Percentiles rank a stretch among this genome's conserved stretches.
Evolutionary conservation across 2,113 vertebrate genomes (phyloP).

Genomic region (Osmerus eperlanus): DNA sequence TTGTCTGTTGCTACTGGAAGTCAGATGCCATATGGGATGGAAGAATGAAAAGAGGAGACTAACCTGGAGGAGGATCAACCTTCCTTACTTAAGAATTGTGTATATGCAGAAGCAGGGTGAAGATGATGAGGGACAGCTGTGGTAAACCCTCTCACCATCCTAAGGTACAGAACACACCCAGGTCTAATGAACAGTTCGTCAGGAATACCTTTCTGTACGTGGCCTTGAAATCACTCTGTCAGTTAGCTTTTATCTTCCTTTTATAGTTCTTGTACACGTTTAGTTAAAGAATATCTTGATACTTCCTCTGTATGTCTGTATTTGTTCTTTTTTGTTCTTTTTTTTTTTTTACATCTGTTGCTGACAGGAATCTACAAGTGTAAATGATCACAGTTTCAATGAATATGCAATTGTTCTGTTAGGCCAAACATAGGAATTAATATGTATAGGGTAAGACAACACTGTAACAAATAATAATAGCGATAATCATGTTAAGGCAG

Average conservation of each 20-base stretch:
- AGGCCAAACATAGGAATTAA: constrained; percentile 55
- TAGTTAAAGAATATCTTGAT: constrained; percentile 34
- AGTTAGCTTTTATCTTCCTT: constrained; percentile 26
- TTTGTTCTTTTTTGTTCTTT: constrained; percentile 12
- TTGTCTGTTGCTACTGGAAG: too few relatives aligned
- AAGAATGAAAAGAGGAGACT: too few relatives aligned
- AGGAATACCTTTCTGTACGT: constrained; percentile 51
- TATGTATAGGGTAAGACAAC: constrained; percentile 68
- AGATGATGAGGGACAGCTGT: too few relatives aligned
- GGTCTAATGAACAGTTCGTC: constrained; percentile 40
- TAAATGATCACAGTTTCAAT: constrained; percentile 69
- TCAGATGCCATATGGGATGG: too few relatives aligned
- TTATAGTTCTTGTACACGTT: constrained; percentile 39
- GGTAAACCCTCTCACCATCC: neutral
- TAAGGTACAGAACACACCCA: constrained; percentile 13
- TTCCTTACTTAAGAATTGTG: too few relatives aligned
- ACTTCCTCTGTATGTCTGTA: constrained; percentile 21
- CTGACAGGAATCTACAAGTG: constrained; percentile 65
- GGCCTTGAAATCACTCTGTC: constrained; percentile 51
- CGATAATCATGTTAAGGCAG: constrained; percentile 50
- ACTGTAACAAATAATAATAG: constrained; percentile 73
- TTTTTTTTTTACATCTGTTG: constrained; percentile 29
- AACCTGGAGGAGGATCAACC: too few relatives aligned
- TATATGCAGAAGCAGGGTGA: too few relatives aligned
- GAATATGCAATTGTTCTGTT: constrained; percentile 65